These are phyloP conservation scores for Ia io DNA, from an alignment of 2,113 vertebrate species.

Conservation along the genomic window DNA sequence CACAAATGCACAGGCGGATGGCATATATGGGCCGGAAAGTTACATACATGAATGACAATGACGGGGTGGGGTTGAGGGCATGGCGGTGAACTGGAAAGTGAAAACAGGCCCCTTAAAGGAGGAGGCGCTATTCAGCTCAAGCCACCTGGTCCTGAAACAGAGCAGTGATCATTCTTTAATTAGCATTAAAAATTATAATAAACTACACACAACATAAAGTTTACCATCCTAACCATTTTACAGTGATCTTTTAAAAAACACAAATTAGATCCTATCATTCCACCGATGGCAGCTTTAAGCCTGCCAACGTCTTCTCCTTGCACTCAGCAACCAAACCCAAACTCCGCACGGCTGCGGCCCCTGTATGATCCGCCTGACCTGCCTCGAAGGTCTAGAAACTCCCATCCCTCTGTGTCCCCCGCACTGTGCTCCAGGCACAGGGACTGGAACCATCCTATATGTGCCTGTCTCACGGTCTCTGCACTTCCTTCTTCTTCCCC, in stretches of 20 bases:
- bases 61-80: not conserved
- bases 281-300: not conserved
- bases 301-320: not conserved
- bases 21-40: not conserved
- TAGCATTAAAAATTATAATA: not conserved
- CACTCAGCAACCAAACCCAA: not conserved
- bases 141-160: not conserved
- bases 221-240: not conserved
- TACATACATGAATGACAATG: not conserved
- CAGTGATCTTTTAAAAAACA: not conserved
- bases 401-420: accelerated
- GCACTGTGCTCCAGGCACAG: accelerated
- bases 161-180: not conserved
- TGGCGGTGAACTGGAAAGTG: not conserved
- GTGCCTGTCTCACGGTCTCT: not conserved
- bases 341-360: not conserved
- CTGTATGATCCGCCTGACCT: accelerated
- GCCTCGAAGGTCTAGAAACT: not conserved
- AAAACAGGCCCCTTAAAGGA: not conserved
- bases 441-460: not conserved
- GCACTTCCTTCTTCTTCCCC: not conserved
- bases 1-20: not conserved
- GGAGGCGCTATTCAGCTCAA: not conserved
- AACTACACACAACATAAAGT: not conserved
- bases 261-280: not conserved